Base-by-base conservation (phyloP, 2,113 vertebrate species). In the Talpa occidentalis region DNA sequence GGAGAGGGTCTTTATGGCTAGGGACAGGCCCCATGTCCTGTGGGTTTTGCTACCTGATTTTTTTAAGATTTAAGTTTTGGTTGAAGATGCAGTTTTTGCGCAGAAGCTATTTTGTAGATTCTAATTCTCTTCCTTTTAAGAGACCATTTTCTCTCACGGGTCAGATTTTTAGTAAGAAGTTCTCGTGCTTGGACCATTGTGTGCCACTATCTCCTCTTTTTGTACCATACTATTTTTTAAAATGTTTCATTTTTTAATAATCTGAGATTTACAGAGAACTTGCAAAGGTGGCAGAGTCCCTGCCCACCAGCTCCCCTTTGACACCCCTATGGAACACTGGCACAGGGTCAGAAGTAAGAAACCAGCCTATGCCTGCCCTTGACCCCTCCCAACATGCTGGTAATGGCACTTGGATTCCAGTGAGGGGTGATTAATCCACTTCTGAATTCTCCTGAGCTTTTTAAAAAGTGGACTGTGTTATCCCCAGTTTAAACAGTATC, bases 301-400 rank as follows among this genome's bases (percentile, higher is more conserved):
- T 10, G 10, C 30, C 35, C 44, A 11, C 21, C 62, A 44, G 49
- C 37, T 77, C 26, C 24, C 64, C 9, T 37, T 28, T 11, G 10
- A 22, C 81, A 52, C 49, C 54, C 52, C 52, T 19, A 54, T 3
- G 52, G 52, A 6, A 19, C 52, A 19, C 52, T 54, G 52, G 54
- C 7, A 6, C 54, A 56, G 54, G 54, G 54, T 56, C 54, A 22
- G 19, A 21, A 22, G 54, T 16, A 56, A 56, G 76, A 52, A 28
- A 21, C 9, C 37, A 9, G 2, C 8, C 0, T 0, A 11, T 5
- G 3, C 85, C 47, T 12, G 0, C 70, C 7, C 47, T 15, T 2
- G 11, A 9, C 28, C 32, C 0, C n/a, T 28, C 9, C 54, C 54
- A 8, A 5, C 1, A 2, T 5, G 22, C 60, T 76, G 22, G 0